Conservation (phyloP, 1,140 invertebrate species). For the Thalassaphorura encarpata region DNA sequence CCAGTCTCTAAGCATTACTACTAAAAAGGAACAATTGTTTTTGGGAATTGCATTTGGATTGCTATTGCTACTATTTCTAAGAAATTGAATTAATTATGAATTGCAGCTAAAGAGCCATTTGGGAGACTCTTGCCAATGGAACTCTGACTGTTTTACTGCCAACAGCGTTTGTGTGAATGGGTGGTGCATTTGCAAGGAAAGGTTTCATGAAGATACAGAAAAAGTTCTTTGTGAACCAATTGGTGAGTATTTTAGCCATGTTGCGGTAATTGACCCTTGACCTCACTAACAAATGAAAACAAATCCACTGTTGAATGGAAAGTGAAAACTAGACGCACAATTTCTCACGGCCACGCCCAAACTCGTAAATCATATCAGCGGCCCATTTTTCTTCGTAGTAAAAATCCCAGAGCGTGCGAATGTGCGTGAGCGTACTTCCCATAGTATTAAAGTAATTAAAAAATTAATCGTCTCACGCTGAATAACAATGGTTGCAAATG, state of each 20-base stretch:
- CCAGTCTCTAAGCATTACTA: background rate
- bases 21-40: background rate
- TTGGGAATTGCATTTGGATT: background rate
- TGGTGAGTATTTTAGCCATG: constrained; percentile 16
- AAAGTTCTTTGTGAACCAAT: constrained; percentile 23
- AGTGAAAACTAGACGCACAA: too few species aligned
- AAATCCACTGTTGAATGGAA: background rate
- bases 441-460: too few species aligned
- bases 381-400: too few species aligned
- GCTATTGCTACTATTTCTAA: background rate
- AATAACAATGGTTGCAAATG: too few species aligned
- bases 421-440: too few species aligned
- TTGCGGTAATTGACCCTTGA: too few species aligned
- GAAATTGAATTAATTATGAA: too few species aligned
- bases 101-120: constrained; percentile 56
- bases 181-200: constrained; percentile 45
- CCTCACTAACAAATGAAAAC: too few species aligned
- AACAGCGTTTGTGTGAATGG: constrained; percentile 58
- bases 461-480: too few species aligned
- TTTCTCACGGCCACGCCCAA: too few species aligned
- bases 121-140: constrained; percentile 62
- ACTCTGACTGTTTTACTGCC: constrained; percentile 58
- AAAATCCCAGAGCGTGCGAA: too few species aligned
- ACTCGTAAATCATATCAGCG: too few species aligned
- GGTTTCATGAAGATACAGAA: constrained; percentile 22